Evolutionary conservation across 2,113 vertebrate species (phyloP).

Genomic region (Calonectris borealis): DNA sequence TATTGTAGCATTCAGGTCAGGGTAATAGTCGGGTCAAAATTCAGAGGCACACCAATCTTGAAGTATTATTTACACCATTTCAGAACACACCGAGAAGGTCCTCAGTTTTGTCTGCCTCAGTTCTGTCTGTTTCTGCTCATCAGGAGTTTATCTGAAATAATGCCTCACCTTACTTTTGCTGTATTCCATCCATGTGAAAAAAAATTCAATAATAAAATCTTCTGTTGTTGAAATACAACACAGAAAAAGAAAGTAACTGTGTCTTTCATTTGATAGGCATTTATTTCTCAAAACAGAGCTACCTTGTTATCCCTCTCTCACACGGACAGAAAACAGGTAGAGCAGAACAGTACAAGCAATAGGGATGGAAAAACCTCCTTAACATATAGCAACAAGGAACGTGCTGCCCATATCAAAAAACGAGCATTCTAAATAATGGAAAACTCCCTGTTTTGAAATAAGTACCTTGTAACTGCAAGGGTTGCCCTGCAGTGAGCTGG

Average conservation of each 20-base stretch:
- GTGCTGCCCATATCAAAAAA: not conserved
- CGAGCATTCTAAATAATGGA: not conserved
- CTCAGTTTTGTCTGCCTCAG: not conserved
- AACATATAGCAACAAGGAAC: not conserved
- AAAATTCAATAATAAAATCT: not conserved
- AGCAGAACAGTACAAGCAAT: not conserved
- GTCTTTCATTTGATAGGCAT: not conserved
- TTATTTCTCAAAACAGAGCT: not conserved
- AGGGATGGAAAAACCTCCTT: not conserved
- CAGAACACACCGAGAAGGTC: not conserved
- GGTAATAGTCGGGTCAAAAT: not conserved
- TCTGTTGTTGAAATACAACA: not conserved
- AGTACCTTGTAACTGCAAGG: slow-evolving; percentile 91
- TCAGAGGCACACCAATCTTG: not conserved
- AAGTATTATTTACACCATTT: not conserved
- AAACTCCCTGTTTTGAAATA: not conserved
- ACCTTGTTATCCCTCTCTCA: not conserved
- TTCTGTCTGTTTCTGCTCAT: not conserved
- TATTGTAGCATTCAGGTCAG: not conserved
- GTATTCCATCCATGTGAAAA: not conserved
- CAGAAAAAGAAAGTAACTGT: not conserved
- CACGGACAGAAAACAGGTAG: not conserved
- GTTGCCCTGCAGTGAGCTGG: slow-evolving; percentile 91
- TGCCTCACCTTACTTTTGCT: not conserved
- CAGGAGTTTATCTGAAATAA: not conserved